Evolutionary conservation across 2,797 vertebrate genomes (phyloP).

Genomic region (Podarcis siculus): DNA sequence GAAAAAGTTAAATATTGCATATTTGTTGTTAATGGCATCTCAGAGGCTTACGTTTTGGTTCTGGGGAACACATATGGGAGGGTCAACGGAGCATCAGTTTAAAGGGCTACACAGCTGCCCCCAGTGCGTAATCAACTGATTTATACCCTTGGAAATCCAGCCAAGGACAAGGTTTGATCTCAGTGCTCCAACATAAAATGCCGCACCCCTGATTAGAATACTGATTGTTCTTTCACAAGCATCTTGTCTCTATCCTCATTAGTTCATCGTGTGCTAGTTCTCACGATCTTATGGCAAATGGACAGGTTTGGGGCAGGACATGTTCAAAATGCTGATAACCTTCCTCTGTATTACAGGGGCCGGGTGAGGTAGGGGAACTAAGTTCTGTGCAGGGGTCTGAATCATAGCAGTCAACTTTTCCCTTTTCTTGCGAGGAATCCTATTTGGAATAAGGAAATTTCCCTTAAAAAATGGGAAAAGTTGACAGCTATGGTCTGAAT

Average conservation of each 20-base stretch:
- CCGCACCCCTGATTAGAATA: not conserved
- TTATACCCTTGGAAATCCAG: conserved; percentile 56
- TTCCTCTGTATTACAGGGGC: not conserved
- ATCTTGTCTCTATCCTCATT: not conserved
- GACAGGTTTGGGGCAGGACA: not conserved
- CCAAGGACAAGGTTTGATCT: conserved; percentile 45
- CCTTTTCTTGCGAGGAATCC: too few species aligned
- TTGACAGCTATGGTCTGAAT: not conserved
- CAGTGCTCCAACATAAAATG: conserved; percentile 25
- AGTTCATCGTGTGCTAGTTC: not conserved
- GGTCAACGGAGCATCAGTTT: conserved; percentile 53
- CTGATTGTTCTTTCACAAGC: conserved; percentile 2
- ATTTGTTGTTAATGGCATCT: conserved; percentile 16
- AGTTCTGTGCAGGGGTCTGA: not conserved
- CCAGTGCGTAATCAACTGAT: conserved; percentile 62
- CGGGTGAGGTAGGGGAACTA: not conserved
- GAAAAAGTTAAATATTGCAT: not conserved
- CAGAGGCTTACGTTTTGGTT: conserved; percentile 52
- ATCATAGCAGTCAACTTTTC: too few species aligned
- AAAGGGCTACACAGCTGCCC: conserved; percentile 37
- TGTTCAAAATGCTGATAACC: not conserved
- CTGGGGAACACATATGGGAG: conserved; percentile 47
- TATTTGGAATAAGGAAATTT: too few species aligned
- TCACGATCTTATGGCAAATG: not conserved
- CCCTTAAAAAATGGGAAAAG: too few species aligned